Conservation (phyloP, 2,797 vertebrate species). For the Aulostomus chinensis region DNA sequence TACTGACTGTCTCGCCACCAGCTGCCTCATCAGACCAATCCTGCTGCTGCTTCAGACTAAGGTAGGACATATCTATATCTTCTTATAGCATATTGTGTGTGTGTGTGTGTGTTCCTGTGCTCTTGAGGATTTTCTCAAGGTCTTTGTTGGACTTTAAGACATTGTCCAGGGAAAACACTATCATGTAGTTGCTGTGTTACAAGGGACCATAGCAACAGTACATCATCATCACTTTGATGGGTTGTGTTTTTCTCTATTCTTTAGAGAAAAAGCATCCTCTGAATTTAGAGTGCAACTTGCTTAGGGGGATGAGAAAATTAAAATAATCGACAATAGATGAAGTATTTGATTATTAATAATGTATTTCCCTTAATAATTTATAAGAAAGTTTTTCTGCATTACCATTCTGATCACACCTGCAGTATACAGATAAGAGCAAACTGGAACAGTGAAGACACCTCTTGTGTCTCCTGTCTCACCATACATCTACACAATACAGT, state of each 20-base stretch:
- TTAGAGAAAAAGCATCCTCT: constrained; percentile 10
- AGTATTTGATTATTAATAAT: too few species aligned
- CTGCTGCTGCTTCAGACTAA: constrained; percentile 29
- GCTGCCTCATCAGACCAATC: constrained; percentile 13
- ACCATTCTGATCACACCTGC: too few species aligned
- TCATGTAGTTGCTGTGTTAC: constrained; percentile 53
- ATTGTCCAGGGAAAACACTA: constrained; percentile 34
- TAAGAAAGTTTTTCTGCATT: too few species aligned
- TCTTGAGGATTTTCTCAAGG: constrained; percentile 25
- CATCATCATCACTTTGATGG: constrained; percentile 19
- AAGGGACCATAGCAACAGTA: constrained; percentile 47
- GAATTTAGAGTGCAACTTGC: constrained; percentile 18
- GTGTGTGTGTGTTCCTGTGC: constrained; percentile 7
- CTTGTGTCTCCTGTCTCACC: background rate
- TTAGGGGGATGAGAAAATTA: too few species aligned
- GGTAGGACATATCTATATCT: constrained; percentile 37
- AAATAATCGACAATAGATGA: too few species aligned
- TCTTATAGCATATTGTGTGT: constrained; percentile 6
- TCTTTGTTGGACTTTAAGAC: constrained; percentile 18
- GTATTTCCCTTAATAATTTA: too few species aligned
- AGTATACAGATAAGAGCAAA: too few species aligned
- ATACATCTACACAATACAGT: background rate
- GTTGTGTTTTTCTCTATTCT: constrained; percentile 25
- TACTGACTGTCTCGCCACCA: background rate
- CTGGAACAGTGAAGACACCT: too few species aligned